Evolutionary conservation across 2,797 vertebrate species (phyloP), one percentile per base, ranked within the genome.

Genomic region (Tenualosa ilisha): DNA sequence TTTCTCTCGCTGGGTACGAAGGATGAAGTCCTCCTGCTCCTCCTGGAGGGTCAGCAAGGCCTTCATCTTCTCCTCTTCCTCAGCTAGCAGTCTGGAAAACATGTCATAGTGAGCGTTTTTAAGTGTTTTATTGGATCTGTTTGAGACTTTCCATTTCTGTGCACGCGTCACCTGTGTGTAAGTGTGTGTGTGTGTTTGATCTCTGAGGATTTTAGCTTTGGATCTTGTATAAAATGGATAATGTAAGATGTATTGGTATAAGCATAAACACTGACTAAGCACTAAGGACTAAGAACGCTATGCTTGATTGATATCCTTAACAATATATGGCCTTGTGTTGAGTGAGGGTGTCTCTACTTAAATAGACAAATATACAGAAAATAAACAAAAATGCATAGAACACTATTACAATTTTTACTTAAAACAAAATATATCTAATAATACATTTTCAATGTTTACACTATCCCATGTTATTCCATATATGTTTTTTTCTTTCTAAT

Each of bases 31-130:
- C 85, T 96, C 96, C 87, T 97, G 96, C 40, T 97, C 95, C 86
- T 97, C 96, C 90, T 96, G 96, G 90, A 97, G 92, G 84, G 91
- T 89, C 93, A 97, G 92, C 88, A 97, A 84, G 82, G 95, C 87
- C 89, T 95, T 96, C 86, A 97, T 89, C 85, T 96, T 96, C 89
- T 96, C 95, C 88, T 97, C 96, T 83, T 97, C 96, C 86, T 97
- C 96, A 43, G 93, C 89, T 86, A 97, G 89, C 79, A 97, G 90
- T 86, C 96, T 90, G 1, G 50, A 59, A 81, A 63, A 37, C 51
- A 37, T 50, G 82, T 37, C 15, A 49, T 20, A 37, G 63, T 31
- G 31, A 68, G 24, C 11, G 61, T 81, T 9, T 83, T 13, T 81
- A 24, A 82, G 20, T 75, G 72, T 53, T 68, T 26, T 17, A 56